Base-by-base conservation (phyloP, 2,113 vertebrate species). In the Larimichthys crocea region DNA sequence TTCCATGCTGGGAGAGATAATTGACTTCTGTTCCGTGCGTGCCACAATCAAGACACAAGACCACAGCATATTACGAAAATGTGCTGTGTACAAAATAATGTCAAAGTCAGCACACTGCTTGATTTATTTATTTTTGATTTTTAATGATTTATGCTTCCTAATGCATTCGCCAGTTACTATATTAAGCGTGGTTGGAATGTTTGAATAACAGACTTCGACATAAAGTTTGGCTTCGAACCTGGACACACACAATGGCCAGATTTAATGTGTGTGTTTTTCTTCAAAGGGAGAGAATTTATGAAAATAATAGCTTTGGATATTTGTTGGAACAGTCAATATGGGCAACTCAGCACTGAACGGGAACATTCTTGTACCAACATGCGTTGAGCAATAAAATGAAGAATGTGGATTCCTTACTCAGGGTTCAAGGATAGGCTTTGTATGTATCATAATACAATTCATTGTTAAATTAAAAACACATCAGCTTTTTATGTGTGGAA, bases 71-170 rank as follows among this genome's bases (percentile, higher is more conserved):
- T 93, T 91, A 93, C 68, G 64, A 93, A 90, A 92, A 94, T 91
- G 88, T 90, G 92, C 90, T 91, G 91, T 92, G 91, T 92, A 91
- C 86, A 90, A 89, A 93, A 92, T 85, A 88, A 89, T 61, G 86
- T 91, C 90, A 83, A 89, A 89, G 83, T 91, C 92, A 91, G 87
- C 81, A 84, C 66, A 83, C 55, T 56, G 89, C 84, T 86, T 84
- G 86, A 91, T 95, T 94, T 93, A 90, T 94, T 93, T 92, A 84
- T 86, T 91, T 92, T 86, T 83, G 67, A 91, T 89, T 90, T 92
- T 91, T 91, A 93, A 93, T 90, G 86, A 93, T 92, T 92, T 94
- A 91, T 92, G 82, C 92, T 90, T 86, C 77, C 76, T 83, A 74
- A 83, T 75, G 67, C 79, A 79, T 87, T 83, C 87, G 90, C 92